Percentiles rank a stretch among this genome's conserved stretches.
These are phyloP conservation scores for Balaenoptera acutorostrata DNA, from an alignment of 2,113 vertebrate species.

Conservation along the genomic window DNA sequence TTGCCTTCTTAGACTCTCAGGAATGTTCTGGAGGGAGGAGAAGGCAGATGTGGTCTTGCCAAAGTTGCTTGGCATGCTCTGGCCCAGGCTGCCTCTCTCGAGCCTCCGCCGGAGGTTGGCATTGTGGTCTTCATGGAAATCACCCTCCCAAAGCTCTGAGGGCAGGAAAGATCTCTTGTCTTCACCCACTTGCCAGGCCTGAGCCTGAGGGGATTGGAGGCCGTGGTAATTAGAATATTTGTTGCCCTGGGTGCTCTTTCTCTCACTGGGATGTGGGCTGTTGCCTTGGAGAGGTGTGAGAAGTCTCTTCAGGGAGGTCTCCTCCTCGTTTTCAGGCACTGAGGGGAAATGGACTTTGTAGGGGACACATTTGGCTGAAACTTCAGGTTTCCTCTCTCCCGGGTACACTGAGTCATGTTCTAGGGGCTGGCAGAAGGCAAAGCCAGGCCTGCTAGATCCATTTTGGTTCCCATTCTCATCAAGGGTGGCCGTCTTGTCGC, in stretches of 20 bases:
- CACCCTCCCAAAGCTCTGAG: constrained; percentile 63
- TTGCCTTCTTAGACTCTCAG: constrained; percentile 72
- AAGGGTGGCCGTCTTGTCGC: not conserved
- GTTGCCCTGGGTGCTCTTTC: not conserved
- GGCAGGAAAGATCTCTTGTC: constrained; percentile 54
- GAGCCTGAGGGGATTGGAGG: constrained; percentile 67
- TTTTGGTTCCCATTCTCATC: constrained; percentile 89
- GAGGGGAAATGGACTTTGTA: constrained; percentile 72
- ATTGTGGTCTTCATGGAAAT: constrained; percentile 69
- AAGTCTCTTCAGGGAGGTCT: constrained; percentile 20
- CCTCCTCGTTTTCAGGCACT: constrained; percentile 66
- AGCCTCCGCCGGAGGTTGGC: constrained; percentile 11
- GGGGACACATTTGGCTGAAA: constrained; percentile 65
- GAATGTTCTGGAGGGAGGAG: constrained; percentile 78
- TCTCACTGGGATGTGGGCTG: constrained; percentile 35
- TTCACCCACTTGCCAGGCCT: constrained; percentile 61
- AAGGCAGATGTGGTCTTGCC: constrained; percentile 67
- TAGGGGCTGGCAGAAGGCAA: constrained; percentile 73
- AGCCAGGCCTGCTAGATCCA: constrained; percentile 65
- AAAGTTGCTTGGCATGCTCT: constrained; percentile 68
- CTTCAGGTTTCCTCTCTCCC: constrained; percentile 77
- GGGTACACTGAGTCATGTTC: constrained; percentile 1
- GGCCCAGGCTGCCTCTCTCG: constrained; percentile 44
- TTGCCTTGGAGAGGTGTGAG: not conserved
- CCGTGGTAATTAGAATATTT: constrained; percentile 57